These are phyloP conservation scores for Lasius platythorax DNA, from an alignment of 2,888 invertebrate species.

Conservation along the genomic window DNA sequence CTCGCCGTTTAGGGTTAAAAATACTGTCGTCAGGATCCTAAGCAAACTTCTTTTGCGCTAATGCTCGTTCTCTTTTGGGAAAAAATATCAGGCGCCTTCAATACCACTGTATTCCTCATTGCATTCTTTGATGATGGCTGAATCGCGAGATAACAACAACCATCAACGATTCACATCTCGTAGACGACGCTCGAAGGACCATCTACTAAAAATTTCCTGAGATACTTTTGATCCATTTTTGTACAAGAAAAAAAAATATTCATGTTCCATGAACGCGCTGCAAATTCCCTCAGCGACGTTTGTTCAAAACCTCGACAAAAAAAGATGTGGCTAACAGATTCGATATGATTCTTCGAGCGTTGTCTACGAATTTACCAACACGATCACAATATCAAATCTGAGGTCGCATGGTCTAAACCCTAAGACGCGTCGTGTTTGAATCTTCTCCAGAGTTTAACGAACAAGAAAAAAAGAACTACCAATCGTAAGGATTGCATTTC, in stretches of 20 bases:
- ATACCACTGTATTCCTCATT: background rate
- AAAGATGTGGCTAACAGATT: background rate
- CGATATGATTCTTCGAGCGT: background rate
- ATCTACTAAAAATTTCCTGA: constrained; percentile 26
- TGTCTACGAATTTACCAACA: background rate
- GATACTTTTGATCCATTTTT: constrained; percentile 38
- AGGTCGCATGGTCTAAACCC: background rate
- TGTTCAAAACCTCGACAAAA: background rate
- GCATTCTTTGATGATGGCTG: background rate
- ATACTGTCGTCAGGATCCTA: constrained; percentile 5
- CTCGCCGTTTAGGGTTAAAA: constrained; percentile 26
- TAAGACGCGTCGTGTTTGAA: constrained; percentile 2
- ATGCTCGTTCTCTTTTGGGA: background rate
- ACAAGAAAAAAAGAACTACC: constrained; percentile 37
- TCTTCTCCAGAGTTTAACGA: constrained; percentile 28
- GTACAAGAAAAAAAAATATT: background rate
- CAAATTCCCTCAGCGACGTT: constrained; percentile 1
- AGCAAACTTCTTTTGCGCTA: constrained; percentile 16
- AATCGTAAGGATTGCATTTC: constrained; percentile 43
- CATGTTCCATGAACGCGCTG: background rate
- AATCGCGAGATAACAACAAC: constrained; percentile 17
- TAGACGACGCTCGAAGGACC: constrained; percentile 12
- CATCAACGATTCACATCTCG: constrained; percentile 2
- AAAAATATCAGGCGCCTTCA: constrained; percentile 10
- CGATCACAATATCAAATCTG: background rate